A percentile compares a stretch with the other conserved stretches of the same genome.
Evolutionary conservation across 35 echinoderm and acorn worm genomes (phyloP).

Genomic region (Diadema setosum): DNA sequence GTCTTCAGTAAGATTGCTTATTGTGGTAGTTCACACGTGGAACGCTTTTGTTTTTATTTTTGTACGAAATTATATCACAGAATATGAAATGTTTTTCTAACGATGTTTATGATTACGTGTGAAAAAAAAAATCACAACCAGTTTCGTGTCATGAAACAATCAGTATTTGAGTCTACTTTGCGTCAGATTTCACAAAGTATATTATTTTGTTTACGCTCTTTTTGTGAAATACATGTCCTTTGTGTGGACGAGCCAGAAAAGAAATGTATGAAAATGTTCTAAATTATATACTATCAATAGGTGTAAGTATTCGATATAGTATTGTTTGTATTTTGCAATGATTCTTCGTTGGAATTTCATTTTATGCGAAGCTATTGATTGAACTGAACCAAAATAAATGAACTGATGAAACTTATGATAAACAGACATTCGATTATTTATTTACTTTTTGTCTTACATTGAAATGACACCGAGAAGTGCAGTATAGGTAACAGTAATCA

Average conservation of each 20-base stretch:
- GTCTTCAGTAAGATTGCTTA: not conserved
- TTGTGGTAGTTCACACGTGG: not conserved
- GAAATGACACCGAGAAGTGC: too few relatives aligned
- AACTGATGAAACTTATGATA: too few relatives aligned
- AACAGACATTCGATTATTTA: too few relatives aligned
- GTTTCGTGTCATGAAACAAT: not conserved
- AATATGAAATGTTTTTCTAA: not conserved
- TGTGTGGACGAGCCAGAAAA: not conserved
- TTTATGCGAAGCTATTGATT: not conserved
- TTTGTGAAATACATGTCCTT: not conserved
- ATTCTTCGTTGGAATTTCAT: not conserved
- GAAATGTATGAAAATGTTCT: not conserved
- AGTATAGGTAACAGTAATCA: too few relatives aligned
- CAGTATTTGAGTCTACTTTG: not conserved
- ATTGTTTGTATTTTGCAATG: slow-evolving; percentile 31
- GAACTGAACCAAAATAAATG: not conserved
- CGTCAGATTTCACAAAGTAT: not conserved
- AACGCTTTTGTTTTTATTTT: not conserved
- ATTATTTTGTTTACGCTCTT: not conserved
- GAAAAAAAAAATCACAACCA: too few relatives aligned
- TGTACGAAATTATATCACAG: not conserved
- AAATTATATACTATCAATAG: slow-evolving; percentile 3
- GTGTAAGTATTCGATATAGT: slow-evolving; percentile 18
- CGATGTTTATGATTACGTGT: not conserved
- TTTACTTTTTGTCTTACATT: too few relatives aligned